phyloP scores from a whole-genome alignment of 2,113 vertebrate species.

The pig (Sus scrofa) region T2T-Sscrofa CM000824.6:67515501-67516000 shows the following conservation, averaged over 20 bases:
- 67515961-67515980: not conserved
- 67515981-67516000: not conserved
- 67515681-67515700: constrained; percentile 75
- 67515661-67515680: constrained; percentile 75
- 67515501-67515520: constrained; percentile 72
- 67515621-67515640: constrained; percentile 75
- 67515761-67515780: constrained; percentile 34
- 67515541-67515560: constrained; percentile 76
- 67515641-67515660: constrained; percentile 80
- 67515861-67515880: not conserved
- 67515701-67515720: constrained; percentile 58
- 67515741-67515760: constrained; percentile 27
- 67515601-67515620: constrained; percentile 79
- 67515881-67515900: not conserved
- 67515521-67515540: constrained; percentile 74
- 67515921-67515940: not conserved
- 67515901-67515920: not conserved
- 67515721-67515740: not conserved
- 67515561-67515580: constrained; percentile 64
- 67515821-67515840: not conserved
- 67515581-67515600: constrained; percentile 74
- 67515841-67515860: not conserved
- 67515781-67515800: not conserved
- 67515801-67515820: constrained; percentile 30
- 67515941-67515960: not conserved